Evolutionary conservation across 2,888 invertebrate species (phyloP), one percentile per base, ranked within the genome.

Genomic region (Lasioglossum calceatum): DNA sequence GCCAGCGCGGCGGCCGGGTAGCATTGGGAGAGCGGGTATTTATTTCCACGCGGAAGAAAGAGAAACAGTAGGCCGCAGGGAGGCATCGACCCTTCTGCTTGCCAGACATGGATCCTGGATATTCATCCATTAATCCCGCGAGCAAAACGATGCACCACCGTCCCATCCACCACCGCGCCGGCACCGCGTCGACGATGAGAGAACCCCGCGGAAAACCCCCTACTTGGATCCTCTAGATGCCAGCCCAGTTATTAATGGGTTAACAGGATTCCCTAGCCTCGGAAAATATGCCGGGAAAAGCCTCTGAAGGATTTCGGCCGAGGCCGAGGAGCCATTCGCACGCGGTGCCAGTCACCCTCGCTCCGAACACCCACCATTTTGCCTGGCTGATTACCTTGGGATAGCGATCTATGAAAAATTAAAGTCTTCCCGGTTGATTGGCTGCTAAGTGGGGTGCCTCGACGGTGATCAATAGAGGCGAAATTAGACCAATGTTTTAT

Each of bases 211-310:
- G 87, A 89, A 82, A 58, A 58, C n/a, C 58, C 82, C 88, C 90
- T 91, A 79, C 84, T 88, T 87, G 84, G 82, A 67, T 84, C 85
- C 77, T 84, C 77, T 50, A 81, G 83, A 80, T 84, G 84, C 82
- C 86, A 81, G 89, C 89, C 89, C 91, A 90, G 92, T 93, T 93
- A 93, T 94, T 94, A 94, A 94, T 94, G 93, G 93, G 93, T 93
- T 93, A 94, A 94, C 94, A 92, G 93, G 94, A 93, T 94, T 94
- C 93, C 92, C 93, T 90, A 90, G 89, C 91, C 88, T 91, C 88
- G 92, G 93, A 92, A 94, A 94, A 94, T 93, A 92, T 92, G 89
- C 82, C 87, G 84, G 89, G 89, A 88, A 90, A 91, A 90, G 86
- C 87, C 90, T 87, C 88, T 87, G 83, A 84, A 90, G 89, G 90